These are phyloP conservation scores for Oryzias woworae DNA, from an alignment of 2,113 vertebrate species.

Conservation along the genomic window DNA sequence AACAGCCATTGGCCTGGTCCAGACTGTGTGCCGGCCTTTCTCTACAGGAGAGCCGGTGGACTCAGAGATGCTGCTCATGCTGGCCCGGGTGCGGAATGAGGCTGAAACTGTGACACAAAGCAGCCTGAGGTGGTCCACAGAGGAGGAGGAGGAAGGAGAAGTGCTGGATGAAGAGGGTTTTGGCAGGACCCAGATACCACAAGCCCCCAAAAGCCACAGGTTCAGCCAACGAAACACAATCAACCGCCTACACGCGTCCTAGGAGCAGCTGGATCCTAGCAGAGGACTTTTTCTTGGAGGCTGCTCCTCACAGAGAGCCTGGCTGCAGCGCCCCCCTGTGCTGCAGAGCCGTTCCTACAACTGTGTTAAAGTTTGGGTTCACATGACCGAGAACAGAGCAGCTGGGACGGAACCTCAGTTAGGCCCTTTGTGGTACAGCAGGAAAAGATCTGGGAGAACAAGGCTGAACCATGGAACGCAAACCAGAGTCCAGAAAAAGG, in stretches of 20 bases:
- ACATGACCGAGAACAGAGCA: too few species aligned
- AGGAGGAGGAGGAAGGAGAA: constrained; percentile 7
- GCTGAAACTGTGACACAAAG: background rate
- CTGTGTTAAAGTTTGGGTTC: too few species aligned
- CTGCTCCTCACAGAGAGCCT: background rate
- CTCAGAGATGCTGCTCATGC: constrained; percentile 53
- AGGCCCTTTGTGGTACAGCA: too few species aligned
- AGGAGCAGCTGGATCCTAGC: background rate
- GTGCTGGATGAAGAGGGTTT: background rate
- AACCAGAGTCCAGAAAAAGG: too few species aligned
- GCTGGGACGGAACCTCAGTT: too few species aligned
- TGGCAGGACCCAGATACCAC: background rate
- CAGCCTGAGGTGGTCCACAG: background rate
- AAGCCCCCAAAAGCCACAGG: constrained; percentile 10
- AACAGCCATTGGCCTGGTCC: constrained; percentile 81
- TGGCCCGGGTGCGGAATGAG: constrained; percentile 1
- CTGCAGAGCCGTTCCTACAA: too few species aligned
- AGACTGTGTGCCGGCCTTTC: constrained; percentile 83
- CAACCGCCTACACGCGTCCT: constrained; percentile 81
- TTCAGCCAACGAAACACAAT: constrained; percentile 55
- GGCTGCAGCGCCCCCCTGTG: background rate
- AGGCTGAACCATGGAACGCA: too few species aligned
- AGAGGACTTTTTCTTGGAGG: constrained; percentile 17
- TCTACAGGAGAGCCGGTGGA: constrained; percentile 47
- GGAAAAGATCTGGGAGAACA: too few species aligned